Percentiles rank a stretch among this genome's conserved stretches.
Conservation (phyloP, 2,888 invertebrate species). For the Noctuana brunneofusca region DNA sequence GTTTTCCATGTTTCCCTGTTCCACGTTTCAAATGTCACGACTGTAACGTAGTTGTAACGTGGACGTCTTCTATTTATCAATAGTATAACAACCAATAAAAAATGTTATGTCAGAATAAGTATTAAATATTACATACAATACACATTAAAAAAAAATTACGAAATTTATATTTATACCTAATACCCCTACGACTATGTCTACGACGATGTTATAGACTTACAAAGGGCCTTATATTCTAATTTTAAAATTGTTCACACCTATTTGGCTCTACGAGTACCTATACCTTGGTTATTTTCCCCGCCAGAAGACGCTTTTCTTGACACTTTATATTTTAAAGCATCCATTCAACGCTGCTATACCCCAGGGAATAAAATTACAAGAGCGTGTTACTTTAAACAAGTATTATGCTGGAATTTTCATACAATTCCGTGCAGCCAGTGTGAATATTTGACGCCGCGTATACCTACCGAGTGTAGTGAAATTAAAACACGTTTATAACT, state of each 20-base stretch:
- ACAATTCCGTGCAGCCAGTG: conserved; percentile 35
- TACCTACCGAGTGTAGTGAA: conserved; percentile 38
- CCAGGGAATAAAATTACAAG: conserved; percentile 38
- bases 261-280: conserved; percentile 60
- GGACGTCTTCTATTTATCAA: conserved; percentile 47
- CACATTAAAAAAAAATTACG: not conserved
- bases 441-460: conserved; percentile 39
- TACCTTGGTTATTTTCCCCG: conserved; percentile 47
- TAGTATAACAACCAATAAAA: not conserved
- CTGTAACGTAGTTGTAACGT: conserved; percentile 36
- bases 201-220: conserved; percentile 5
- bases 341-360: conserved; percentile 32
- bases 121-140: not conserved
- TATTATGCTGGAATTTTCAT: conserved; percentile 38
- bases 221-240: conserved; percentile 6
- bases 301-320: conserved; percentile 35
- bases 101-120: too few species aligned
- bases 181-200: too few species aligned
- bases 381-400: conserved; percentile 38
- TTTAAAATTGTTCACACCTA: conserved; percentile 64
- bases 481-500: conserved; percentile 56
- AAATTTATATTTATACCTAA: not conserved
- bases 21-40: conserved; percentile 45
- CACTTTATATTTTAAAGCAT: conserved; percentile 31
- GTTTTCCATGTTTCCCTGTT: conserved; percentile 69